These are phyloP conservation scores for Leptopilina boulardi DNA, from an alignment of 1,140 invertebrate species.

Conservation along the genomic window DNA sequence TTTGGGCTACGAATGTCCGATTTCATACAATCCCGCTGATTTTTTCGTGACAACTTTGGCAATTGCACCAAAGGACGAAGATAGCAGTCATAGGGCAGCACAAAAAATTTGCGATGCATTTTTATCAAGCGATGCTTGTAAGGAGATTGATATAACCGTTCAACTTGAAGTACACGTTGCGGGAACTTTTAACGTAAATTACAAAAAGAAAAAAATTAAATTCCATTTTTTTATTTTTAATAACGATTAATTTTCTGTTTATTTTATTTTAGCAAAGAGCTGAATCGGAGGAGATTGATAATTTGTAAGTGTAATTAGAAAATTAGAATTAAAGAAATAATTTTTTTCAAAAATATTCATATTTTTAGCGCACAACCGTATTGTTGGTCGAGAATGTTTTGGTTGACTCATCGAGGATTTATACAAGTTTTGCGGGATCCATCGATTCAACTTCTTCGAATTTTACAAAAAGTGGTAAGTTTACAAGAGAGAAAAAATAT, in stretches of 20 bases:
- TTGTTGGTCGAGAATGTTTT: slow-evolving; percentile 82
- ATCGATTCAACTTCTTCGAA: slow-evolving; percentile 81
- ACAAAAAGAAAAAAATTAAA: background rate
- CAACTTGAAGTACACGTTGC: slow-evolving; percentile 82
- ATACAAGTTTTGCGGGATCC: slow-evolving; percentile 84
- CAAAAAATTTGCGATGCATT: slow-evolving; percentile 87
- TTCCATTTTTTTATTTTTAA: background rate
- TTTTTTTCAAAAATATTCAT: slow-evolving; percentile 31
- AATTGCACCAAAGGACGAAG: slow-evolving; percentile 85
- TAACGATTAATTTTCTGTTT: background rate
- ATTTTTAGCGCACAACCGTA: slow-evolving; percentile 76
- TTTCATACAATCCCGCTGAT: slow-evolving; percentile 94
- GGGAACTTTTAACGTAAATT: slow-evolving; percentile 65
- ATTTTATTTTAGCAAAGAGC: slow-evolving; percentile 45
- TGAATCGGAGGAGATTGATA: slow-evolving; percentile 25
- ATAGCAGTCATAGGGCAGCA: slow-evolving; percentile 79
- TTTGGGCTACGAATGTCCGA: slow-evolving; percentile 86
- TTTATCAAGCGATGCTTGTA: slow-evolving; percentile 84
- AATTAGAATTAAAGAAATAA: background rate
- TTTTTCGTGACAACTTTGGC: slow-evolving; percentile 92
- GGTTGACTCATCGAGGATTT: slow-evolving; percentile 83
- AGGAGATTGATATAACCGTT: slow-evolving; percentile 83
- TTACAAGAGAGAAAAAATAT: slow-evolving; percentile 29
- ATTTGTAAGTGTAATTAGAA: slow-evolving; percentile 46
- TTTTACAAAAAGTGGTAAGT: slow-evolving; percentile 87